Percentiles rank a stretch among this genome's conserved stretches.
These are phyloP conservation scores for Machaerirhynchus nigripectus DNA, from an alignment of 2,113 vertebrate species.

Conservation along the genomic window DNA sequence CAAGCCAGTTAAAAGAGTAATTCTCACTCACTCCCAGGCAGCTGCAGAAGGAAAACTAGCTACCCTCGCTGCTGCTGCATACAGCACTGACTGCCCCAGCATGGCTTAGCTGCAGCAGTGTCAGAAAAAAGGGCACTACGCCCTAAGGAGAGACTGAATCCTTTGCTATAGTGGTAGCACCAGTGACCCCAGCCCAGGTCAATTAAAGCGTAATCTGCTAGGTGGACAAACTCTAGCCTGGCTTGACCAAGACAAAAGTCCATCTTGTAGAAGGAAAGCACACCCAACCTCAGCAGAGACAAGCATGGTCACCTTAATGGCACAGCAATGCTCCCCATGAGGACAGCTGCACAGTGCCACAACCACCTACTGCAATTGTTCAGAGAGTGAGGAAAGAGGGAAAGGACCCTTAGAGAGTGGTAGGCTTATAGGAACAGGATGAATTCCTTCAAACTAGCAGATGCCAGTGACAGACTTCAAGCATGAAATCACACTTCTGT, in stretches of 20 bases:
- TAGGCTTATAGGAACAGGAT: not conserved
- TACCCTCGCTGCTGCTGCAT: fast-evolving
- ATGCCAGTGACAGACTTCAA: not conserved
- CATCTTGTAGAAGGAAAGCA: not conserved
- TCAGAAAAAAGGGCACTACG: not conserved
- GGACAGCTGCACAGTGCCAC: not conserved
- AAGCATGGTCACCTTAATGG: not conserved
- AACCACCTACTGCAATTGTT: not conserved
- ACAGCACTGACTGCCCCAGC: not conserved
- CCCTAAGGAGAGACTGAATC: not conserved
- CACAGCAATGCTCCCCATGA: fast-evolving
- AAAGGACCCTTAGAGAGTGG: not conserved
- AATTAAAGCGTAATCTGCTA: not conserved
- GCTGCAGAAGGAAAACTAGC: not conserved
- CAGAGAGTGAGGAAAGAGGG: not conserved
- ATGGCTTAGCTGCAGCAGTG: not conserved
- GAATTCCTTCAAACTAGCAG: not conserved
- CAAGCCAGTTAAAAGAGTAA: not conserved
- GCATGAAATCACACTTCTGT: not conserved
- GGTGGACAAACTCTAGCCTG: not conserved
- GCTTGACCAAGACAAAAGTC: not conserved
- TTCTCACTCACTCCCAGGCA: not conserved
- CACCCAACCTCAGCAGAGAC: not conserved
- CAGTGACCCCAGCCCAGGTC: not conserved
- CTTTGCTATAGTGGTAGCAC: not conserved